These are phyloP conservation scores for Tetramorium simillimum DNA, from an alignment of 1,140 invertebrate species.

Conservation along the genomic window DNA sequence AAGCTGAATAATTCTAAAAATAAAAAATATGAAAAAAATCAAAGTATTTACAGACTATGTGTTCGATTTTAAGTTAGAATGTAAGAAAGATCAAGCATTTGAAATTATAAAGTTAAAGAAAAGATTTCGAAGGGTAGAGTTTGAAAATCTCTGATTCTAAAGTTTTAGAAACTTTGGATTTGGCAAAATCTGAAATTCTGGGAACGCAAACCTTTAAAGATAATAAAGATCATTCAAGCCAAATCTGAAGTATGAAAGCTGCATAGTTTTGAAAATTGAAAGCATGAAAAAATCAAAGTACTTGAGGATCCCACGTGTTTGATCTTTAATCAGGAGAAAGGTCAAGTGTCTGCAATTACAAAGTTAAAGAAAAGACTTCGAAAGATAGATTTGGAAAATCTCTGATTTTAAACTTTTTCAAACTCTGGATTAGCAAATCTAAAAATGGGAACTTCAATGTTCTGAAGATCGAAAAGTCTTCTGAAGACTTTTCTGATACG, in stretches of 20 bases:
- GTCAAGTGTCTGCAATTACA: not conserved
- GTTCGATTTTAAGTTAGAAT: not conserved
- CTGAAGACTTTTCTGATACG: not conserved
- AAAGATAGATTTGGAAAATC: not conserved
- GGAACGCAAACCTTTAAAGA: not conserved
- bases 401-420: not conserved
- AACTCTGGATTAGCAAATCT: not conserved
- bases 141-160: not conserved
- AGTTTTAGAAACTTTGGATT: not conserved
- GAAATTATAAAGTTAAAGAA: not conserved
- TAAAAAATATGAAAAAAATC: not conserved
- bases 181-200: not conserved
- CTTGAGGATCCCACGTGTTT: not conserved
- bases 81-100: not conserved
- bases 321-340: not conserved
- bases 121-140: not conserved
- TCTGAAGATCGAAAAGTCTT: not conserved
- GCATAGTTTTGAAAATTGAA: not conserved
- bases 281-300: not conserved
- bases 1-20: not conserved
- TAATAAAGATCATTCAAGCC: not conserved
- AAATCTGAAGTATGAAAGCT: not conserved
- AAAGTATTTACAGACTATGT: not conserved
- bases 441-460: not conserved
- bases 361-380: not conserved